Evolutionary conservation across 2,888 invertebrate genomes (phyloP), one percentile per base, ranked within the genome.

Genomic region (Ochlodes sylvanus): DNA sequence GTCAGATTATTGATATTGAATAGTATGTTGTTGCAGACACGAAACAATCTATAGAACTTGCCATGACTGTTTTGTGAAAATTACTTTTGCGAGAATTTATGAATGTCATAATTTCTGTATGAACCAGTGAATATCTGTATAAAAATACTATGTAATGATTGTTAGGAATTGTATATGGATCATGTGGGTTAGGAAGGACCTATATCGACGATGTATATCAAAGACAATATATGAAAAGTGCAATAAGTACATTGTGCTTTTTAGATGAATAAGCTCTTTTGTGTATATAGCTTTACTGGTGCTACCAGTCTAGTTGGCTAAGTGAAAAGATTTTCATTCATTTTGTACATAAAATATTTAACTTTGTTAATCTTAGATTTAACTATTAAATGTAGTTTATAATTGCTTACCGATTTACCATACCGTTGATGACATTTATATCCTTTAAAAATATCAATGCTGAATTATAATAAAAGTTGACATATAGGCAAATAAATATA

Each of bases 211-310:
- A 67, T 71, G 73, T 74, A 75, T 72, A 72, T 75, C 58, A 63
- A 79, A 79, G 83, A 83, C 82, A 83, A 83, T 82, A 82, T 81
- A 68, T 77, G 73, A 75, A 74, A 78, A 82, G 82, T 83, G 82
- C 82, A 84, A 83, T 82, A 84, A 82, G 52, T 71, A 68, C 70
- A 79, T 81, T 82, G 81, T 82, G 77, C 82, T 82, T 76, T 78
- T 76, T 78, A 78, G 71, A 52, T 66, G 74, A 68, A 69, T 73
- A 72, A 71, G 71, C 63, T 70, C 65, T 71, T 63, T 66, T 72
- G 72, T 76, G 72, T 73, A 75, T 71, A 74, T 74, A 73, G 69
- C 63, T 66, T 61, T 67, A 52, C 66, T 74, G 72, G 70, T 74
- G 69, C 73, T 72, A 69, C 74, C 72, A 72, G 72, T 55, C 41